Evolutionary conservation across 1,140 invertebrate species (phyloP).

Genomic region (Gonioctena quinquepunctata): DNA sequence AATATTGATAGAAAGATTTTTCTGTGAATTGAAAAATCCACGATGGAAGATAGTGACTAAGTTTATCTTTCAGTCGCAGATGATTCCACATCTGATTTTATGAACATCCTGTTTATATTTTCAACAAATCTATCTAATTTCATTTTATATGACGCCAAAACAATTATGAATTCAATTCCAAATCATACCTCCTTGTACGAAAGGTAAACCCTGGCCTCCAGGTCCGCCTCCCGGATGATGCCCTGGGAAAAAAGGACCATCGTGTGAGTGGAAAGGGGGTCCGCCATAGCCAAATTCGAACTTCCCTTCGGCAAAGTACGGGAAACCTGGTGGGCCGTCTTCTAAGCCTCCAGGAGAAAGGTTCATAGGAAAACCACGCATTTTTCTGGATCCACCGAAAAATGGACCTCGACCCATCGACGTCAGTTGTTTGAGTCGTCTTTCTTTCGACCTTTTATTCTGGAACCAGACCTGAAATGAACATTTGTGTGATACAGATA

Average conservation of each 20-base stretch:
- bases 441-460: constrained; percentile 97
- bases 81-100: too few relatives aligned
- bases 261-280: constrained; percentile 84
- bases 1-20: too few relatives aligned
- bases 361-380: constrained; percentile 88
- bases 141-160: neutral
- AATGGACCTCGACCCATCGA: constrained; percentile 90
- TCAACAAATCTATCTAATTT: too few relatives aligned
- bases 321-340: constrained; percentile 79
- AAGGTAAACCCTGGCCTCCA: constrained; percentile 72
- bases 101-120: too few relatives aligned
- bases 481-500: too few relatives aligned
- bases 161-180: neutral
- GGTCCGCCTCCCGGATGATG: constrained; percentile 76
- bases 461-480: constrained; percentile 95
- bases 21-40: too few relatives aligned
- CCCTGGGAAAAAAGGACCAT: constrained; percentile 79
- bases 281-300: constrained; percentile 88
- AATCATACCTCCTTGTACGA: constrained; percentile 69
- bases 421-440: constrained; percentile 88
- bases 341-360: constrained; percentile 82
- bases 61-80: too few relatives aligned
- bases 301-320: constrained; percentile 85
- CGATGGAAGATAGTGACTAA: too few relatives aligned
- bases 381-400: constrained; percentile 86